Conservation (phyloP, 2,888 invertebrate species). For the Dichetophora obliterata region DNA sequence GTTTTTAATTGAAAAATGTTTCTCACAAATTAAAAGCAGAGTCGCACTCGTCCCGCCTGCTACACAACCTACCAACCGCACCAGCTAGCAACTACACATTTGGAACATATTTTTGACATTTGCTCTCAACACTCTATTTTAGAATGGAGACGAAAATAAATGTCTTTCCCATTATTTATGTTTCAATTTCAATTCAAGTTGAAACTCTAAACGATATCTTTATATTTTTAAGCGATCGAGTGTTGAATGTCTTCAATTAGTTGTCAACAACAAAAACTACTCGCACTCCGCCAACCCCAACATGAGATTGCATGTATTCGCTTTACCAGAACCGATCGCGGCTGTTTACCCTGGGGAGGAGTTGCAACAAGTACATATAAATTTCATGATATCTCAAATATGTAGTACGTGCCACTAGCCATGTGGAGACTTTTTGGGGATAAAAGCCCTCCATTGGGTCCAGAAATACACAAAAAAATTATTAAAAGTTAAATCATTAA, state of each 20-base stretch:
- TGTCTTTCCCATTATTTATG: constrained; percentile 33
- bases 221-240: constrained; percentile 12
- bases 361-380: constrained; percentile 21
- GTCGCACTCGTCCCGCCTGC: neutral
- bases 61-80: neutral
- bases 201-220: neutral
- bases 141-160: neutral
- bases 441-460: no score
- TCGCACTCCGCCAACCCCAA: neutral
- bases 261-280: constrained; percentile 1
- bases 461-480: no score
- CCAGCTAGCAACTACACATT: constrained; percentile 6
- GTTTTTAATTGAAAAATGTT: constrained; percentile 44
- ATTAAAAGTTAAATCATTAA: no score
- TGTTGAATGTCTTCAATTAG: constrained; percentile 35
- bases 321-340: constrained; percentile 31
- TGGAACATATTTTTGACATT: constrained; percentile 31
- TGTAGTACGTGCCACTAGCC: no score
- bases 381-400: constrained; percentile 16
- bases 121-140: constrained; percentile 20
- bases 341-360: constrained; percentile 52
- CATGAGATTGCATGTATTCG: neutral
- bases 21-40: constrained; percentile 23
- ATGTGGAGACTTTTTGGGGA: no score
- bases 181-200: constrained; percentile 26